Percentiles rank a stretch among this genome's conserved stretches.
These are phyloP conservation scores for Heteractis magnifica DNA, from an alignment of 92 coral and sea anemone genomes.

Conservation along the genomic window DNA sequence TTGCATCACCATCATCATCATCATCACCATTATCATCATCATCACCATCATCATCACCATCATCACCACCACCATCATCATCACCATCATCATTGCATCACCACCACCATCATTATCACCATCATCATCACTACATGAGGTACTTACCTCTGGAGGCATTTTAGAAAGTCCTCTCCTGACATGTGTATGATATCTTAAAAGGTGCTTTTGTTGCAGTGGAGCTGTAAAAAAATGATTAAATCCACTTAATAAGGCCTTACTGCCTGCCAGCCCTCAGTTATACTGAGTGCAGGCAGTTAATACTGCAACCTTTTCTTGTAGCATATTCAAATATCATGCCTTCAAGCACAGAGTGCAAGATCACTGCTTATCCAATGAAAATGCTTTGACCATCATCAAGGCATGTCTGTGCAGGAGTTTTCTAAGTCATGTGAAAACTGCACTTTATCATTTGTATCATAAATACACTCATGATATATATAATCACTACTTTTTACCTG, in stretches of 20 bases:
- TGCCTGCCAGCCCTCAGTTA: too few relatives aligned
- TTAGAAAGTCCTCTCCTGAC: conserved; percentile 86
- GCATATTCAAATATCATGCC: too few relatives aligned
- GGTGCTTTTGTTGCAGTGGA: conserved; percentile 77
- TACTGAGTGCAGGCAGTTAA: too few relatives aligned
- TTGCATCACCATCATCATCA: not conserved
- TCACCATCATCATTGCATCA: not conserved
- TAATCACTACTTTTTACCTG: conserved; percentile 55
- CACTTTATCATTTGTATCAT: not conserved
- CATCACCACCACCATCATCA: not conserved
- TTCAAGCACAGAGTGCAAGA: too few relatives aligned
- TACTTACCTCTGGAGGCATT: conserved; percentile 80
- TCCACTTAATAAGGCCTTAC: not conserved
- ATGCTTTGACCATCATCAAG: too few relatives aligned
- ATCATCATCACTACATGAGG: not conserved
- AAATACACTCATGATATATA: not conserved
- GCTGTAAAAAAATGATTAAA: conserved; percentile 42
- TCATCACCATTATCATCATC: not conserved
- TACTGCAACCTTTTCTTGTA: too few relatives aligned
- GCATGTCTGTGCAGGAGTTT: too few relatives aligned
- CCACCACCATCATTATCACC: not conserved
- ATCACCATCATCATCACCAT: not conserved
- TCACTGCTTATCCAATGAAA: too few relatives aligned
- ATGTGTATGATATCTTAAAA: conserved; percentile 76
- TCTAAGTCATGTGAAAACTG: too few relatives aligned